A percentile compares a stretch with the other conserved stretches of the same genome.
phyloP scores from a whole-genome alignment of 2,113 vertebrate genomes.

The Gymnorhina tibicen region DNA sequence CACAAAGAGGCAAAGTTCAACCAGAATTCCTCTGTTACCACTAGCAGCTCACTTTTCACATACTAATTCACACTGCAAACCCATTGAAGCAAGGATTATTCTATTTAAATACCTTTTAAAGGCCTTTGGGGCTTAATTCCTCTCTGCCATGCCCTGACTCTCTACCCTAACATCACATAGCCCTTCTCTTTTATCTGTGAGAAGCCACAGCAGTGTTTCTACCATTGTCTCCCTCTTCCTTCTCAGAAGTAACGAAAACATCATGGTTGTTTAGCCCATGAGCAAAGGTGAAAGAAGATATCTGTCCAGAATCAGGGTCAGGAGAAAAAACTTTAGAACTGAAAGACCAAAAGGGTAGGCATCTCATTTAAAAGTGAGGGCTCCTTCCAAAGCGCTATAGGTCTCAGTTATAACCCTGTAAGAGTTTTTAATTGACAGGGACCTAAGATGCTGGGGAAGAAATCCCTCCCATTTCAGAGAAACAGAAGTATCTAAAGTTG shows the following conservation, averaged over 20 bases:
- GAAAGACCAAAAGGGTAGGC: not conserved
- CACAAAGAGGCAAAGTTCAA: not conserved
- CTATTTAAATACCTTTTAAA: not conserved
- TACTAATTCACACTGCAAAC: not conserved
- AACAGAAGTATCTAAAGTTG: not conserved
- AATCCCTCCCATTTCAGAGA: not conserved
- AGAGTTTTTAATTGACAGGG: not conserved
- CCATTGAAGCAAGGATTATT: not conserved
- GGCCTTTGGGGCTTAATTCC: not conserved
- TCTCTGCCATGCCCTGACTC: not conserved
- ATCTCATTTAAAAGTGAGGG: not conserved
- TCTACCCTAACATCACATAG: not conserved
- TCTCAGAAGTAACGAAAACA: not conserved
- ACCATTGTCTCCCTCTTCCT: not conserved
- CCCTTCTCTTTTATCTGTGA: not conserved
- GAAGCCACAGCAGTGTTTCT: not conserved
- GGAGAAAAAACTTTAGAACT: not conserved
- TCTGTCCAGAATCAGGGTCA: not conserved
- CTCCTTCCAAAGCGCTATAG: not conserved
- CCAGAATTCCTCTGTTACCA: not conserved
- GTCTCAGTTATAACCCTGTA: not conserved
- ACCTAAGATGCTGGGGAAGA: not conserved
- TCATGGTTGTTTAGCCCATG: not conserved
- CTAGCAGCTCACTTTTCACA: not conserved
- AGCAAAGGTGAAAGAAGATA: not conserved